Evolutionary conservation across 2,888 invertebrate genomes (phyloP), one percentile per base, ranked within the genome.

Genomic region (Aelia acuminata): DNA sequence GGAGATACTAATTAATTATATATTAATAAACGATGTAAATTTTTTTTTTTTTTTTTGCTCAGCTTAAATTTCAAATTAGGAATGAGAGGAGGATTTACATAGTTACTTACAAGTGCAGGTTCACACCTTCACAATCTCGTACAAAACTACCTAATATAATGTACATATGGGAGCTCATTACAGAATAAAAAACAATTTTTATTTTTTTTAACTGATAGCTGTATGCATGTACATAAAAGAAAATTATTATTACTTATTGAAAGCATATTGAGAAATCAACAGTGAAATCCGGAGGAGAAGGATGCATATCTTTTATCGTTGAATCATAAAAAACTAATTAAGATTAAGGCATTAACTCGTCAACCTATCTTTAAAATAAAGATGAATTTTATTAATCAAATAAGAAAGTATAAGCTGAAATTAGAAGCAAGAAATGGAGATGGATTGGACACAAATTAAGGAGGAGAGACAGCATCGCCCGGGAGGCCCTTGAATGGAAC

Each of bases 71-170:
- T 63, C 8, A 63, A 15, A 63, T 18, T 15, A 63, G 63, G 31
- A 63, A 63, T 31, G 63, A 63, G 63, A 63, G 63, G 31, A 63
- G 31, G 63, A 63, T 63, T 63, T 63, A 63, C 31, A 63, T 31
- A 63, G 3, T 63, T 63, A 35, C 31, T 63, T 18, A 63, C 63
- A 31, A 18, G 63, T 63, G 63, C 31, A 35, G 18, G 31, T 63
- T 63, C 57, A 63, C 31, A 31, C 31, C 63, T 63, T 63, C 18
- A 63, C 18, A 31, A 63, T 31, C 18, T 63, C 31, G 18, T 63
- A 63, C 5, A 63, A 63, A 63, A 31, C 18, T 63, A 63, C 15
- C 18, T 31, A 5, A 1, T 63, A 63, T 31, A 63, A 13, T 63
- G 5, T 63, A 63, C 63, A 63, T 18, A 63, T 31, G 18, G 31